phyloP scores from a whole-genome alignment of 53 echinoderm and acorn worm species.

The Mesocentrotus franciscanus region DNA sequence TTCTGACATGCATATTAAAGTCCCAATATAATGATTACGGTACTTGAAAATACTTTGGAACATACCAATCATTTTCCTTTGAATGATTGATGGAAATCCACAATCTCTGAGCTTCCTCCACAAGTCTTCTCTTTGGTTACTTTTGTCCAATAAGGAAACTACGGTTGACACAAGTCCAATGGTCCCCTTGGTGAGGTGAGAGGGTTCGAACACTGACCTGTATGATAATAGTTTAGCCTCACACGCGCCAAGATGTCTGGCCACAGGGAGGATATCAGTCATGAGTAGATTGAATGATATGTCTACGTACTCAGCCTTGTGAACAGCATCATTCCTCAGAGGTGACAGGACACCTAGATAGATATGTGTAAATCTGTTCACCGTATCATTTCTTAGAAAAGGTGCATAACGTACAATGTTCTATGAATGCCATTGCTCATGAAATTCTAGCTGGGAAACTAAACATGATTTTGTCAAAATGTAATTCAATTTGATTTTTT shows the following conservation, averaged over 20 bases:
- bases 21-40: no score
- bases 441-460: no score
- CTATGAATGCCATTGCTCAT: background rate
- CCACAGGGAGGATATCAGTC: background rate
- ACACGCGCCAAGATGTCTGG: background rate
- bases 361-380: background rate
- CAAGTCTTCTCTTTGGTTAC: background rate
- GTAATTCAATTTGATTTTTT: no score
- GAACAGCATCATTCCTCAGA: background rate
- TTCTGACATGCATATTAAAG: no score
- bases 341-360: background rate
- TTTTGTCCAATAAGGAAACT: background rate
- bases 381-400: no score
- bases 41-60: no score
- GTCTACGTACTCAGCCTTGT: background rate
- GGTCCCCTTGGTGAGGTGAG: background rate
- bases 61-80: background rate
- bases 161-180: background rate
- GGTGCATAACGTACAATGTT: background rate
- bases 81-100: background rate
- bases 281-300: background rate
- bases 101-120: background rate
- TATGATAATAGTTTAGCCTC: background rate
- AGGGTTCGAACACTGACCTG: background rate
- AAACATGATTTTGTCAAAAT: no score